Percentiles rank a stretch among this genome's conserved stretches.
Conservation (phyloP, 1,140 invertebrate species). For the Lepidotrigona ventralis region DNA sequence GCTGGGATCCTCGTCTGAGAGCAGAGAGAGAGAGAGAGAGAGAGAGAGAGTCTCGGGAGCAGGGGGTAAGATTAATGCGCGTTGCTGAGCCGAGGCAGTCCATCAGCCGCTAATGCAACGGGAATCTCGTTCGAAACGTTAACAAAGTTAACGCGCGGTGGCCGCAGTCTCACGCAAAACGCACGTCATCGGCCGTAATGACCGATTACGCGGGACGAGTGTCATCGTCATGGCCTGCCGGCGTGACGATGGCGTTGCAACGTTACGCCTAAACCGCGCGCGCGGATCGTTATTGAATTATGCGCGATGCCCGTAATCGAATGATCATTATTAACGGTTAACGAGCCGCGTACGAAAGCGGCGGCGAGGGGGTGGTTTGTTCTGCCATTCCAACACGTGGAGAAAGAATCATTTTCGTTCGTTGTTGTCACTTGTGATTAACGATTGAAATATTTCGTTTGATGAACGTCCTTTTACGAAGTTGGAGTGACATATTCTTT, state of each 20-base stretch:
- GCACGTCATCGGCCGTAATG: constrained; percentile 79
- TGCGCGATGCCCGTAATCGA: constrained; percentile 76
- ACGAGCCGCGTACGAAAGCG: constrained; percentile 64
- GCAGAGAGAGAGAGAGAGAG: not conserved
- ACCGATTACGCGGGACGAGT: constrained; percentile 77
- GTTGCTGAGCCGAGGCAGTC: constrained; percentile 24
- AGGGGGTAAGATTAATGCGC: constrained; percentile 40
- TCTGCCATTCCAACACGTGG: not conserved
- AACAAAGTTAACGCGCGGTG: constrained; percentile 58
- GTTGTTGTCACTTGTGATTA: not conserved
- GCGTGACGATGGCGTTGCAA: constrained; percentile 70
- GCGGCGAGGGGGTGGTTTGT: not conserved
- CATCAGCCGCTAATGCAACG: constrained; percentile 64
- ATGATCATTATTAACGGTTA: constrained; percentile 78
- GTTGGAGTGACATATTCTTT: not conserved
- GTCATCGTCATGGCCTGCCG: constrained; percentile 59
- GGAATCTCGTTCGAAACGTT: constrained; percentile 73
- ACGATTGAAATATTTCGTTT: not conserved
- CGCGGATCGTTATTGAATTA: constrained; percentile 79
- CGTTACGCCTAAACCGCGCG: constrained; percentile 73
- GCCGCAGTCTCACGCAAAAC: constrained; percentile 73
- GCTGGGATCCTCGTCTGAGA: constrained; percentile 1
- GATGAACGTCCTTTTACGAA: not conserved
- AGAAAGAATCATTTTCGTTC: not conserved
- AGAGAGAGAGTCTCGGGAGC: not conserved